Conservation (phyloP, 2,113 vertebrate genomes). For the Seriola aureovittata region DNA sequence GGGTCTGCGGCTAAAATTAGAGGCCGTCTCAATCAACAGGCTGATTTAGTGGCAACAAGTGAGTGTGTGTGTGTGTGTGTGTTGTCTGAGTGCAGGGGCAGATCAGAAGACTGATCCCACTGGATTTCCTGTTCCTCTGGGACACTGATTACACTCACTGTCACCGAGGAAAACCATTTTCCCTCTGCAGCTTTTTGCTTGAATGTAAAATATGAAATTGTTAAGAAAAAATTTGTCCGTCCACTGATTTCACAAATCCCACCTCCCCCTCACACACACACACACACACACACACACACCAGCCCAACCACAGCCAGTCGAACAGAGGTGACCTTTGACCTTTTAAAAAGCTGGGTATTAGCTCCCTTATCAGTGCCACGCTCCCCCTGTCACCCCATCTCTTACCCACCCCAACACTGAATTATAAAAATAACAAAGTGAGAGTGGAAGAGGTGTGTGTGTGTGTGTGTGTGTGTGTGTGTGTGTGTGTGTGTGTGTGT, state of each 20-base stretch:
- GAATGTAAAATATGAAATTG: constrained; percentile 16
- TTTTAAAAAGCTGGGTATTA: constrained; percentile 73
- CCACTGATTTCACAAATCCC: not conserved
- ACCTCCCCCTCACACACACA: not conserved
- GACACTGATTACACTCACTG: constrained; percentile 54
- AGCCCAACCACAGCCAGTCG: constrained; percentile 30
- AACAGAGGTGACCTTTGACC: constrained; percentile 70
- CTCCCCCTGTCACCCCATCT: constrained; percentile 75
- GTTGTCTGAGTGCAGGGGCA: constrained; percentile 56
- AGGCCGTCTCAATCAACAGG: constrained; percentile 77
- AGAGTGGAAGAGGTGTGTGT: constrained; percentile 12
- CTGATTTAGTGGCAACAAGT: constrained; percentile 75
- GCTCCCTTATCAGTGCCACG: constrained; percentile 82
- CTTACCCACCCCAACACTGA: constrained; percentile 43
- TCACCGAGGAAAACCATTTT: constrained; percentile 29
- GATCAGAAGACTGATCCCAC: constrained; percentile 71
- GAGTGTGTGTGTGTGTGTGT: constrained; percentile 53
- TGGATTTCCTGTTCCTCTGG: constrained; percentile 73
- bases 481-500: not conserved
- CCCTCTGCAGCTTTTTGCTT: constrained; percentile 5
- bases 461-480: not conserved
- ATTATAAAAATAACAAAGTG: constrained; percentile 78
- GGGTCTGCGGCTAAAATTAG: constrained; percentile 80
- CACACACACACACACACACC: not conserved
- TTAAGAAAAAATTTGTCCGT: not conserved